Percentiles rank a stretch among this genome's conserved stretches.
Conservation (phyloP, 2,113 vertebrate genomes). For the Tor tambroides region DNA sequence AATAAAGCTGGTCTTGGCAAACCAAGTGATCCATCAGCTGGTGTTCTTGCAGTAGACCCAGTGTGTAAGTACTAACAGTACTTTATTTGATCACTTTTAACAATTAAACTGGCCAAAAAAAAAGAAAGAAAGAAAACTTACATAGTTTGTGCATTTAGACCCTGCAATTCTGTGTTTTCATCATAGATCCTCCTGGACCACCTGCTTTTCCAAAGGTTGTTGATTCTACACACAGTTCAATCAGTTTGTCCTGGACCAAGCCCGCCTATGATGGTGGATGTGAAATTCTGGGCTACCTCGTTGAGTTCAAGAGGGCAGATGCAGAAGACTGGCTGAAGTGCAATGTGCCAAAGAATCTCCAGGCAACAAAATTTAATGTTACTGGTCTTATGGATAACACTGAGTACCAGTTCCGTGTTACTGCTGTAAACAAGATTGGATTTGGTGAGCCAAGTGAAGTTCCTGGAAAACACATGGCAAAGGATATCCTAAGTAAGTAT, state of each 20-base stretch:
- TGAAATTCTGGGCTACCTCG: conserved; percentile 94
- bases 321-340: conserved; percentile 91
- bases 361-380: conserved; percentile 86
- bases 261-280: conserved; percentile 97
- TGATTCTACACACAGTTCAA: conserved; percentile 88
- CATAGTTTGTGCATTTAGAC: not conserved
- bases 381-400: conserved; percentile 86
- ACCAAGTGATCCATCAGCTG: conserved; percentile 90
- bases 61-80: conserved; percentile 83
- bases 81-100: not conserved
- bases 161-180: conserved; percentile 38
- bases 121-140: too few species aligned
- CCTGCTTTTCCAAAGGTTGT: conserved; percentile 95
- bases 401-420: conserved; percentile 94
- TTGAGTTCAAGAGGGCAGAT: conserved; percentile 89
- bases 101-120: not conserved
- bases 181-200: conserved; percentile 94
- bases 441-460: conserved; percentile 96
- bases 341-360: conserved; percentile 93
- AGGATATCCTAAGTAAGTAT: conserved; percentile 92
- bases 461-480: conserved; percentile 89
- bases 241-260: conserved; percentile 95
- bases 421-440: conserved; percentile 94
- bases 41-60: conserved; percentile 88
- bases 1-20: conserved; percentile 98